These are phyloP conservation scores for Leucopsar rothschildi DNA, from an alignment of 2,113 vertebrate species.

Conservation along the genomic window DNA sequence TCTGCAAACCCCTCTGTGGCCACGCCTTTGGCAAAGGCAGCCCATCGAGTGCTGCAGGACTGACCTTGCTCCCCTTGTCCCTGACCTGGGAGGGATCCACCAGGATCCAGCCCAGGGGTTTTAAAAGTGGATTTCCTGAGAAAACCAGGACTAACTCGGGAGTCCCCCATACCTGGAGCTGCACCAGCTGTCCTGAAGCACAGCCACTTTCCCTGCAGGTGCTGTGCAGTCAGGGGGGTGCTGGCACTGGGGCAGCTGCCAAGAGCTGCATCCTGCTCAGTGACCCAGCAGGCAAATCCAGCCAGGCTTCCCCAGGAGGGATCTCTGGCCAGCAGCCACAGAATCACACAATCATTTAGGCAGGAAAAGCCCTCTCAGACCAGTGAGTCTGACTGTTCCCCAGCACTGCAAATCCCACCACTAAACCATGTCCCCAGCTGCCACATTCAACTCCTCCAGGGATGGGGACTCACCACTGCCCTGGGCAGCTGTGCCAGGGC, in stretches of 20 bases:
- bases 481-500: not conserved
- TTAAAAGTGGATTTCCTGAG: not conserved
- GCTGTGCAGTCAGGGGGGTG: not conserved
- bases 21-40: not conserved
- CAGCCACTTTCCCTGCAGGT: not conserved
- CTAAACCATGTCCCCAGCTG: too few species aligned
- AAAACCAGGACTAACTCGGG: not conserved
- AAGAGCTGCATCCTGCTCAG: not conserved
- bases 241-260: not conserved
- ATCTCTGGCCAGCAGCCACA: not conserved
- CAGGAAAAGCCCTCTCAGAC: not conserved
- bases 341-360: not conserved
- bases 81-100: not conserved
- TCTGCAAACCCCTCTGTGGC: not conserved
- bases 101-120: not conserved
- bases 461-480: not conserved
- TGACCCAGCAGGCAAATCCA: rapidly evolving
- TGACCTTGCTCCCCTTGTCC: not conserved
- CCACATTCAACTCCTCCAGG: not conserved
- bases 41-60: not conserved
- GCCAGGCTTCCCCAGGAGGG: not conserved
- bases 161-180: not conserved
- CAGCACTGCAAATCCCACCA: not conserved
- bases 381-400: not conserved
- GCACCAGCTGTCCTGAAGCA: not conserved